Evolutionary conservation across 2,113 vertebrate species (phyloP).

Genomic region (Serinus canaria): DNA sequence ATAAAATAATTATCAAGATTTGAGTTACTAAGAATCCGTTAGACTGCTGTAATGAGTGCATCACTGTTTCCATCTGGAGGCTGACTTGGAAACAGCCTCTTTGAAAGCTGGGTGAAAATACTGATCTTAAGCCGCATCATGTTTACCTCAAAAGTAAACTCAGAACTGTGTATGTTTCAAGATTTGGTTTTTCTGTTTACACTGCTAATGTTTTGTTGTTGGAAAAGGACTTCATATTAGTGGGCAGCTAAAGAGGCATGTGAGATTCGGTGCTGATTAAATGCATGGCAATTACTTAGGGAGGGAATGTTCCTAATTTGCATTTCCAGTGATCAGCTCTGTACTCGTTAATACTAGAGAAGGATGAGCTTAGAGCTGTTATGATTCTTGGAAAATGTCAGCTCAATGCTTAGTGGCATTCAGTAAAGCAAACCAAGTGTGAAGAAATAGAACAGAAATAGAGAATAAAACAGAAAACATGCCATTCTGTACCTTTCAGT

Average conservation of each 20-base stretch:
- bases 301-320: neutral
- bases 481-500: neutral
- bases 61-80: constrained; percentile 55
- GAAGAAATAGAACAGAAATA: constrained; percentile 12
- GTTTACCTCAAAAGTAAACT: neutral
- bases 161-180: neutral
- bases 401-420: constrained; percentile 16
- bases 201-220: neutral
- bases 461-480: constrained; percentile 15
- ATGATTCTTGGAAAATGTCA: constrained; percentile 9
- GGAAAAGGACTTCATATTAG: neutral
- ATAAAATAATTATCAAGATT: neutral
- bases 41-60: neutral
- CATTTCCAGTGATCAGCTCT: neutral
- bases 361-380: neutral
- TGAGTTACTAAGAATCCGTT: constrained; percentile 2
- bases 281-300: neutral
- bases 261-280: neutral
- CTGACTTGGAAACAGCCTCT: constrained; percentile 32
- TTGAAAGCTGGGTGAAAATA: neutral
- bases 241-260: neutral
- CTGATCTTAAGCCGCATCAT: neutral
- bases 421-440: constrained; percentile 8
- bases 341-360: neutral
- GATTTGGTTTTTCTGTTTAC: neutral